A percentile compares a stretch with the other conserved stretches of the same genome.
Evolutionary conservation across 2,113 vertebrate species (phyloP).

Genomic region (Chaetura pelagica): DNA sequence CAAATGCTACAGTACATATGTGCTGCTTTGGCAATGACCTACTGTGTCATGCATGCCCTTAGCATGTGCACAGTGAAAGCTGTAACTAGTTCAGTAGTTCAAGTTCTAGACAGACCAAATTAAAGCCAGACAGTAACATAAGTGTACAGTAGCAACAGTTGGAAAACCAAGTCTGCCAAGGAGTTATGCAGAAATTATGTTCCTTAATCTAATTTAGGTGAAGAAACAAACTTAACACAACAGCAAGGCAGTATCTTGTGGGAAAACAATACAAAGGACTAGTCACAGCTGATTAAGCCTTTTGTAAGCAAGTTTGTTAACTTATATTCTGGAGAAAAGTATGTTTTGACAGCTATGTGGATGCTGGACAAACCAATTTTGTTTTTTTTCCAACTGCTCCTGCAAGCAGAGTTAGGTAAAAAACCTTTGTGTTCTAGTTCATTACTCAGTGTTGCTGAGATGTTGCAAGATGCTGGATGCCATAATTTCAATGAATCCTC

Average conservation of each 20-base stretch:
- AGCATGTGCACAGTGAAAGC: background rate
- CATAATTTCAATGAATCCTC: background rate
- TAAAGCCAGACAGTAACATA: slow-evolving; percentile 20
- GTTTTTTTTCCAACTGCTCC: background rate
- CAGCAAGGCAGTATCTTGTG: background rate
- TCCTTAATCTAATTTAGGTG: background rate
- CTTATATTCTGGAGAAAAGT: background rate
- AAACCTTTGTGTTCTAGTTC: background rate
- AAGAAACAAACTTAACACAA: slow-evolving; percentile 3
- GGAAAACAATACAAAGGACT: background rate
- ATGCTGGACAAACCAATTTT: background rate
- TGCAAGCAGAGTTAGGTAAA: background rate
- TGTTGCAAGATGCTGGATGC: background rate
- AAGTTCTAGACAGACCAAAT: slow-evolving; percentile 15
- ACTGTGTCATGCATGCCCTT: background rate
- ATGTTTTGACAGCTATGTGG: background rate
- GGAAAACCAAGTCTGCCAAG: background rate
- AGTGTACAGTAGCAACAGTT: background rate
- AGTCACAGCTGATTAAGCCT: background rate
- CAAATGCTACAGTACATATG: slow-evolving; percentile 20
- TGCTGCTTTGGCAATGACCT: slow-evolving; percentile 15
- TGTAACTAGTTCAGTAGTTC: background rate
- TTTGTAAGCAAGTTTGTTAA: background rate
- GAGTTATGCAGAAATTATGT: background rate
- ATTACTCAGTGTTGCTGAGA: background rate